Evolutionary conservation across 2,113 vertebrate species (phyloP).

Genomic region (Embiotoca jacksoni): DNA sequence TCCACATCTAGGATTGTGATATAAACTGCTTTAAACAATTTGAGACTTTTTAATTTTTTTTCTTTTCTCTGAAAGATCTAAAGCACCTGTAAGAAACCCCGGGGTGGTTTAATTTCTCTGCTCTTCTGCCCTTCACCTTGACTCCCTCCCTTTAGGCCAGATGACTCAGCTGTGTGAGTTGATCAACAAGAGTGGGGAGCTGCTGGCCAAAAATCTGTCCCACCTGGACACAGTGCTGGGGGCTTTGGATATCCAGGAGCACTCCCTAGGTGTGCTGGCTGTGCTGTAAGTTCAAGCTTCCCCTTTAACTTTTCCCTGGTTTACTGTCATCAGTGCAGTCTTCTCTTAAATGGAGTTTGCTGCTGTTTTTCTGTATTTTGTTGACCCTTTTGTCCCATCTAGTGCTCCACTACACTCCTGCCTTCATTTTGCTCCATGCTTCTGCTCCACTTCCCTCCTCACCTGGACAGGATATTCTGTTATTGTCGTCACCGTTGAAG

Average conservation of each 20-base stretch:
- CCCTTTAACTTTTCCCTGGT: neutral
- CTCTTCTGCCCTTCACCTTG: neutral
- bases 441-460: neutral
- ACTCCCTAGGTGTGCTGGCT: constrained; percentile 96
- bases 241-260: constrained; percentile 97
- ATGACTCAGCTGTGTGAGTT: constrained; percentile 99
- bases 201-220: constrained; percentile 98
- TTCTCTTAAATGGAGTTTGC: too few relatives aligned
- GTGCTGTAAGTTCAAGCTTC: constrained; percentile 91
- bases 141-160: constrained; percentile 86
- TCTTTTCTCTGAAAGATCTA: neutral
- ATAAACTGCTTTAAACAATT: neutral
- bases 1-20: neutral
- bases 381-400: too few relatives aligned
- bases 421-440: too few relatives aligned
- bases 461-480: neutral
- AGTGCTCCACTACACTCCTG: neutral
- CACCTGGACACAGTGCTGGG: constrained; percentile 98
- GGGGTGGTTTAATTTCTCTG: neutral
- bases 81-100: fast-evolving
- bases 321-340: neutral
- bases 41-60: neutral
- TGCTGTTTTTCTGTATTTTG: too few relatives aligned
- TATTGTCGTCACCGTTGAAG: constrained; percentile 10
- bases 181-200: constrained; percentile 99